These are phyloP conservation scores for Acanthosepion lycidas DNA, from an alignment of 2,888 invertebrate species.

Conservation along the genomic window DNA sequence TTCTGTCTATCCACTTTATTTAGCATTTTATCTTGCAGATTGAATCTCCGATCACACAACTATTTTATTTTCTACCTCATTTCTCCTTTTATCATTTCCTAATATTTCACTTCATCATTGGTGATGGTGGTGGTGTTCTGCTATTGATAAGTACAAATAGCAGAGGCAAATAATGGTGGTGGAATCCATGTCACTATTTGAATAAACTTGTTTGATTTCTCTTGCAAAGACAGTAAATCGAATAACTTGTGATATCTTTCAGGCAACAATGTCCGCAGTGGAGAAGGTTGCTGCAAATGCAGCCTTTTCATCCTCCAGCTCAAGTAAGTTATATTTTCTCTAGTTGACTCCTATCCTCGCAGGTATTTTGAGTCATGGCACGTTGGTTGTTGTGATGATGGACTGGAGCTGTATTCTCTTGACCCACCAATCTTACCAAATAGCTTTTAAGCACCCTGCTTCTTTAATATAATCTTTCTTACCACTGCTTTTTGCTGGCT, in stretches of 20 bases:
- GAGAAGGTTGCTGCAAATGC: constrained; percentile 48
- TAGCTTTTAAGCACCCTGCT: too few species aligned
- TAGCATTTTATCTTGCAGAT: too few species aligned
- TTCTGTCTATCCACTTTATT: too few species aligned
- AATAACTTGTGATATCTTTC: constrained; percentile 10
- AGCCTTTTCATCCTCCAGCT: constrained; percentile 46
- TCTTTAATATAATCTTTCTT: too few species aligned
- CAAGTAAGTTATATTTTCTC: constrained; percentile 46
- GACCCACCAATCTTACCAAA: too few species aligned
- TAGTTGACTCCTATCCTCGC: not conserved
- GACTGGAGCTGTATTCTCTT: too few species aligned
- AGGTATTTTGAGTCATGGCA: too few species aligned
- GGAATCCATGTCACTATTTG: not conserved
- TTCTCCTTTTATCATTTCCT: not conserved
- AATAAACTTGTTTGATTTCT: not conserved
- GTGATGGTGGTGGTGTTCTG: not conserved
- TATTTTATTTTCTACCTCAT: not conserved
- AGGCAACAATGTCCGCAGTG: constrained; percentile 46
- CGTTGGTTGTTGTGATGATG: too few species aligned
- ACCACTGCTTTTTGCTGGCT: too few species aligned
- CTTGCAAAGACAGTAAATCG: not conserved
- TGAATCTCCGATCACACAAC: too few species aligned
- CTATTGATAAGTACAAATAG: not conserved
- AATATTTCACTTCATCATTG: not conserved
- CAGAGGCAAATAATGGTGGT: not conserved